Conservation (phyloP, 2,888 invertebrate species). For the Chymomyza caudatula region DNA sequence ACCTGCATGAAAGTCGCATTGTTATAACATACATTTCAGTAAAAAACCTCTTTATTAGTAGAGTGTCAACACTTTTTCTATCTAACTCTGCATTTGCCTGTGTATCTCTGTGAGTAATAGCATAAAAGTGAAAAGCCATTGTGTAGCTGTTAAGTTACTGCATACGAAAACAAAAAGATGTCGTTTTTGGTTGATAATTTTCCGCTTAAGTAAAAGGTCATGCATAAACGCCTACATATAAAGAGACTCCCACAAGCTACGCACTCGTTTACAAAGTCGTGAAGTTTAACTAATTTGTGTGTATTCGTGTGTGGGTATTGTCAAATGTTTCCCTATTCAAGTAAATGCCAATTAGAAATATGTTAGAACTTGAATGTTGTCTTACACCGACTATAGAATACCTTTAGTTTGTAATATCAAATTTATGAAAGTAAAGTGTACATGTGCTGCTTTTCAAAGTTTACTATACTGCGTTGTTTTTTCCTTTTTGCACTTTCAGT, state of each 20-base stretch:
- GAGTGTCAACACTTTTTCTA: not conserved
- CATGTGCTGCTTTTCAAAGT: too few species aligned
- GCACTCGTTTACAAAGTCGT: not conserved
- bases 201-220: conserved; percentile 39
- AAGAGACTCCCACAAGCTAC: conserved; percentile 3
- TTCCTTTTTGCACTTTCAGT: too few species aligned
- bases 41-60: conserved; percentile 2
- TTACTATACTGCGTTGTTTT: too few species aligned
- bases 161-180: conserved; percentile 25
- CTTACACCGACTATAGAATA: not conserved
- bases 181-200: conserved; percentile 24
- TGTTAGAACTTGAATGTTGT: not conserved
- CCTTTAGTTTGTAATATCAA: not conserved
- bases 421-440: too few species aligned
- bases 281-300: not conserved
- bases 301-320: not conserved
- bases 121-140: conserved; percentile 37
- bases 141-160: not conserved
- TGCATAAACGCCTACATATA: not conserved
- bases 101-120: not conserved
- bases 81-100: not conserved
- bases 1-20: conserved; percentile 54
- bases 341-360: not conserved
- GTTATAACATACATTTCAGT: conserved; percentile 4
- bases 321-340: not conserved